These are phyloP conservation scores for Unio pictorum DNA, from an alignment of 2,888 invertebrate species.

Conservation along the genomic window DNA sequence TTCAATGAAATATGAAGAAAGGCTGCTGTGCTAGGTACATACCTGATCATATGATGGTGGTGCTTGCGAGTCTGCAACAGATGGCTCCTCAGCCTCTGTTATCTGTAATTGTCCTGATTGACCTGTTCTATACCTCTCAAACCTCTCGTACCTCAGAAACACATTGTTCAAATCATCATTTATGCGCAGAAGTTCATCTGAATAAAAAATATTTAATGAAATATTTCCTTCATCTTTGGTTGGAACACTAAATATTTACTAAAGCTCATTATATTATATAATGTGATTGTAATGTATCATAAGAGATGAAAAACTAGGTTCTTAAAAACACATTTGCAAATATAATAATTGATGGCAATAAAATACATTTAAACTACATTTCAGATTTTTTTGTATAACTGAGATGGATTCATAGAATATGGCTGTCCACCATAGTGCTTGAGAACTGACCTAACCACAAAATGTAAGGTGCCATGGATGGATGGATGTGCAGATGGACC, in stretches of 20 bases:
- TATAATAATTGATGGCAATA: too few species aligned
- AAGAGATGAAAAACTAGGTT: too few species aligned
- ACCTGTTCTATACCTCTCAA: slow-evolving; percentile 66
- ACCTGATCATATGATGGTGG: slow-evolving; percentile 63
- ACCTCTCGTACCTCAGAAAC: slow-evolving; percentile 82
- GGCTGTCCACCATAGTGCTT: too few species aligned
- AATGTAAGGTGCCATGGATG: too few species aligned
- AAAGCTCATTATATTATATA: background rate
- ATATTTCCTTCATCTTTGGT: background rate
- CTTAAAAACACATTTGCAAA: too few species aligned
- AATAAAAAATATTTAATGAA: slow-evolving; percentile 18
- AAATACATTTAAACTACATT: too few species aligned
- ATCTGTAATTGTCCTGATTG: slow-evolving; percentile 46
- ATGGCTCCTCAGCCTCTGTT: slow-evolving; percentile 32
- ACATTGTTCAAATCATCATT: slow-evolving; percentile 98
- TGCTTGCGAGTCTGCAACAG: slow-evolving; percentile 34
- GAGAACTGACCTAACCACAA: too few species aligned
- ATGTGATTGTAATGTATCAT: background rate
- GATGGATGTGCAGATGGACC: too few species aligned
- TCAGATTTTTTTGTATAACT: too few species aligned
- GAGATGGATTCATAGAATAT: too few species aligned
- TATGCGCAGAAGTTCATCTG: slow-evolving; percentile 89
- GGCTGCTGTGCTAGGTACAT: background rate
- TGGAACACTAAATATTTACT: too few species aligned
- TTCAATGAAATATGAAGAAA: background rate